Base-by-base conservation (phyloP, 2,113 vertebrate species). In the Hassar affinis region DNA sequence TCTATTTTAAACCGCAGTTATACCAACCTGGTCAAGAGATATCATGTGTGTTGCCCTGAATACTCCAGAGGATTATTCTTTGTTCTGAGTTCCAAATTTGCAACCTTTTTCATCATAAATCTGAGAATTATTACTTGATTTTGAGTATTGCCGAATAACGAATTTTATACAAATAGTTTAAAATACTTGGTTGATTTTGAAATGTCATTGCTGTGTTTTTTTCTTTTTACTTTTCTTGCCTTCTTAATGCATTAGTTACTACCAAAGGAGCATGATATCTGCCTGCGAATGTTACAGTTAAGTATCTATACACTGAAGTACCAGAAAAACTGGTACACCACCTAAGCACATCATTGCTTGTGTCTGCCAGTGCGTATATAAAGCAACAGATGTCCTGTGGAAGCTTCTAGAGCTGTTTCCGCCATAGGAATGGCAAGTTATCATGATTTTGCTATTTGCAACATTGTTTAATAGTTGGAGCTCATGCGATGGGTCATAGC, bases 1-100 rank as follows among this genome's bases (percentile, higher is more conserved):
- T 80, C 79, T 85, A 85, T 81, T 85, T 85, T 59, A 59, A 68
- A 76, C 51, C 35, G 7, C 77, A 56, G 56, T 47, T 47, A 47
- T 12, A 57, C 75, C 69, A 45, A 80, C 56, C 69, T 72, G 78
- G 47, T 33, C 66, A 14, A 61, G 56, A 49, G 59, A 79, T 72
- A 79, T 56, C 18, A 52, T 5, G 6, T 7, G 14, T 56, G 38
- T 74, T 74, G 68, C 56, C 27, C 20, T 45, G 38, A 62, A 74
- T 75, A 80, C 25, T 30, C 66, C 49, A 72, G 54, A 61, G 62
- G 30, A 59, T 72, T 74, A 59, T 72, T 74, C 68, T 22, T 15
- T 33, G 8, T 49, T 51, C 11, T 33, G 7, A 30, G 51, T 1
- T 56, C 20, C 30, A 51, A 33, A 66, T 47, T 14, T 18, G n/a